Evolutionary conservation across 2,113 vertebrate genomes (phyloP).

Genomic region (Eublepharis macularius): DNA sequence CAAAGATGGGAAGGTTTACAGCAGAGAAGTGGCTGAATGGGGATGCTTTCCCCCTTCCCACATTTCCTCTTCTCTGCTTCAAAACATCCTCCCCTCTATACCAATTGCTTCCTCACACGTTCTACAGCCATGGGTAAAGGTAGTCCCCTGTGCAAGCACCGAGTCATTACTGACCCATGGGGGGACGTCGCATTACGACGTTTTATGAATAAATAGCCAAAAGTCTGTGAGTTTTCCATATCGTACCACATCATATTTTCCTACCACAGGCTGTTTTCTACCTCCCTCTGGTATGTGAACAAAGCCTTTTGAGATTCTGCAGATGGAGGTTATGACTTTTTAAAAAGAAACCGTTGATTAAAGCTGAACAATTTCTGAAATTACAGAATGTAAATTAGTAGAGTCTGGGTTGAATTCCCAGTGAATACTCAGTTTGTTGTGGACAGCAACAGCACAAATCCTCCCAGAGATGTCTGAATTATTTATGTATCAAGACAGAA

Average conservation of each 20-base stretch:
- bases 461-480: constrained; percentile 33
- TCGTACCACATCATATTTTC: neutral
- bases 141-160: no score
- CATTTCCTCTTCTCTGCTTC: neutral
- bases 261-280: neutral
- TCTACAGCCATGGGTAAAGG: neutral
- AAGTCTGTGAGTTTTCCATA: neutral
- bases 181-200: no score
- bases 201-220: neutral
- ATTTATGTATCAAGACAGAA: constrained; percentile 46
- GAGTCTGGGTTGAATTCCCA: constrained; percentile 7
- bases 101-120: neutral
- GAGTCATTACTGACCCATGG: no score
- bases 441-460: constrained; percentile 30
- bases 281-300: constrained; percentile 5
- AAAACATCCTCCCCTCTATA: no score
- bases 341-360: constrained; percentile 14
- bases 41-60: neutral
- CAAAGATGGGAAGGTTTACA: neutral
- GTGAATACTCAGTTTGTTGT: neutral
- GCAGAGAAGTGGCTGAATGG: neutral
- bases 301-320: neutral
- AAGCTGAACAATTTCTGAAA: constrained; percentile 17
- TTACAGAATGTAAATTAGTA: constrained; percentile 12
- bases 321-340: neutral